Evolutionary conservation across 1,140 invertebrate genomes (phyloP).

Genomic region (Zaprionus kolodkinae): DNA sequence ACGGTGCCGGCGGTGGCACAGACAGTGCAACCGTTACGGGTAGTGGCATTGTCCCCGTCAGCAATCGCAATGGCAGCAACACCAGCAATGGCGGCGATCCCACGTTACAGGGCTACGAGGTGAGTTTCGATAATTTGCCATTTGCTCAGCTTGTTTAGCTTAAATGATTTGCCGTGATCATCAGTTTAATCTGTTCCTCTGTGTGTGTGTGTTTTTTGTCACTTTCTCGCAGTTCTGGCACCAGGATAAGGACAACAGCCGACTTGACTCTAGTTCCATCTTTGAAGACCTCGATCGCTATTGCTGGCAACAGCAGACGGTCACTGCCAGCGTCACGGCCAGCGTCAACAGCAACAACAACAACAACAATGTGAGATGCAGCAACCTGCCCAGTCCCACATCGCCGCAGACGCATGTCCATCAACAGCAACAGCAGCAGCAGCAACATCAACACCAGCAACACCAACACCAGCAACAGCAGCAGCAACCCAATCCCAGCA

Average conservation of each 20-base stretch:
- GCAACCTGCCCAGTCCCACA: constrained; percentile 59
- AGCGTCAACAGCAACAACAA: constrained; percentile 83
- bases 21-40: neutral
- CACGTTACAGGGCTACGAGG: constrained; percentile 82
- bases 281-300: constrained; percentile 92
- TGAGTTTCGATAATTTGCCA: constrained; percentile 25
- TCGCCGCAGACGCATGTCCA: constrained; percentile 63
- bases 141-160: neutral
- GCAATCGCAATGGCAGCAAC: constrained; percentile 67
- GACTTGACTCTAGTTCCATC: constrained; percentile 88
- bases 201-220: too few species aligned
- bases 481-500: constrained; percentile 67
- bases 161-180: neutral
- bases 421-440: constrained; percentile 53
- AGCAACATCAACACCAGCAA: constrained; percentile 70
- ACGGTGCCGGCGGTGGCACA: constrained; percentile 42
- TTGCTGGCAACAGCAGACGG: constrained; percentile 89
- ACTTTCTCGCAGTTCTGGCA: constrained; percentile 87
- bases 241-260: constrained; percentile 87
- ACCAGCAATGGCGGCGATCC: constrained; percentile 73
- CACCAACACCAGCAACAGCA: constrained; percentile 59
- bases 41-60: constrained; percentile 57
- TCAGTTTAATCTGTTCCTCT: neutral
- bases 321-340: constrained; percentile 83
- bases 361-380: constrained; percentile 81